Evolutionary conservation across 2,113 vertebrate species (phyloP).

Genomic region (Eretmochelys imbricata): DNA sequence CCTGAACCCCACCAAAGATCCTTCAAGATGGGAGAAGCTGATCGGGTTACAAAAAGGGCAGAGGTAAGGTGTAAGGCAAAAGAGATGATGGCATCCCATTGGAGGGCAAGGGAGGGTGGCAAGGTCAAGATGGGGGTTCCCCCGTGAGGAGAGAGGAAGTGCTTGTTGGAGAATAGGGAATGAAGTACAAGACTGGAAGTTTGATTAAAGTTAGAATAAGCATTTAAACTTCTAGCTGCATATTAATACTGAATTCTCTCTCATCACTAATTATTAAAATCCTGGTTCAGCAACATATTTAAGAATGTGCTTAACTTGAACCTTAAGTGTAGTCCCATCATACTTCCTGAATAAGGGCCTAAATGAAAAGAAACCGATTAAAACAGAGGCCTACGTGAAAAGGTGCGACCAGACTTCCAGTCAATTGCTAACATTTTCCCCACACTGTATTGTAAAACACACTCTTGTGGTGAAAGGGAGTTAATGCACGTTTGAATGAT

Average conservation of each 20-base stretch:
- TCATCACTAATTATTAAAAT: neutral
- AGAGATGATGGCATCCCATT: neutral
- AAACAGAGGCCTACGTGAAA: neutral
- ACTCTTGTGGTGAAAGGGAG: conserved; percentile 62
- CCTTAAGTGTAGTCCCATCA: neutral
- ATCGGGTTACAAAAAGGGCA: neutral
- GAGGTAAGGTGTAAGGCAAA: neutral
- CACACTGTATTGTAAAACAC: conserved; percentile 48
- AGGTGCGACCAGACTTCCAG: rapidly evolving
- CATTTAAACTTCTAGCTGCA: neutral
- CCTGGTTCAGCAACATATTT: neutral
- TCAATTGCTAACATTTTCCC: rapidly evolving
- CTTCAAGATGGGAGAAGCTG: neutral
- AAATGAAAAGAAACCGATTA: neutral
- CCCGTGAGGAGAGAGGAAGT: neutral
- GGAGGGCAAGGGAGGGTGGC: neutral
- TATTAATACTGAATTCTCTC: neutral
- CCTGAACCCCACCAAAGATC: neutral
- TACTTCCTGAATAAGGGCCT: neutral
- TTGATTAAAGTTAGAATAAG: neutral
- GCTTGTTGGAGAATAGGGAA: neutral
- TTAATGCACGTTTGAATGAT: neutral
- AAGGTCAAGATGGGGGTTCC: neutral
- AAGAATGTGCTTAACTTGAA: neutral
- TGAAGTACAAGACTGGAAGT: neutral